phyloP scores from a whole-genome alignment of 2,888 invertebrate species.

The Synanthedon vespiformis region DNA sequence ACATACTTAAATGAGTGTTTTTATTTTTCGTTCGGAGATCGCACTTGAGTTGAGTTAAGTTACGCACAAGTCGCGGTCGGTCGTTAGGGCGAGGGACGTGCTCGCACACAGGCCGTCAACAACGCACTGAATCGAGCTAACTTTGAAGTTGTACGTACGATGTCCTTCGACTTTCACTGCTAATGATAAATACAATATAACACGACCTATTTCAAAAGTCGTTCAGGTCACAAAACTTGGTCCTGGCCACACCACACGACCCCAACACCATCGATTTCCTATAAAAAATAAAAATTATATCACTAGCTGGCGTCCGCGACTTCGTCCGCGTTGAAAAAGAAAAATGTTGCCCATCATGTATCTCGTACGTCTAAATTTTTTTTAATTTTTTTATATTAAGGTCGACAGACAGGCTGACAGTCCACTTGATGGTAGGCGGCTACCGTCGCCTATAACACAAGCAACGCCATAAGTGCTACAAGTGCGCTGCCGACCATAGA shows the following conservation, averaged over 20 bases:
- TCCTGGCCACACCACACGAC: slow-evolving; percentile 4
- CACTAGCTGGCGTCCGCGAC: no score
- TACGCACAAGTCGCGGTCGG: slow-evolving; percentile 4
- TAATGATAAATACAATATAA: slow-evolving; percentile 31
- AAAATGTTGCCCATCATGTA: no score
- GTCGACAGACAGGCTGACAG: no score
- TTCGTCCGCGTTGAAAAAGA: no score
- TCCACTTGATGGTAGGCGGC: no score
- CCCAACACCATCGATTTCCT: neutral
- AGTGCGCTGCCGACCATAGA: no score
- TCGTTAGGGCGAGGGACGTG: slow-evolving; percentile 14
- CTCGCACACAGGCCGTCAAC: slow-evolving; percentile 18
- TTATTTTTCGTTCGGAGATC: slow-evolving; percentile 1
- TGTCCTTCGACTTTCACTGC: slow-evolving; percentile 64
- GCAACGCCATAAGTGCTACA: no score
- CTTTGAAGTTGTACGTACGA: slow-evolving; percentile 2
- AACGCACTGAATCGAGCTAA: slow-evolving; percentile 27
- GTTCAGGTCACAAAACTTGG: slow-evolving; percentile 8
- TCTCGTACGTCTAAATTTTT: no score
- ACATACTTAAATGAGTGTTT: slow-evolving; percentile 53
- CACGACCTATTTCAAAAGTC: slow-evolving; percentile 8
- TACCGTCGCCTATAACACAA: no score
- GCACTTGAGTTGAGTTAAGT: neutral
- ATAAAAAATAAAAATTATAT: no score
- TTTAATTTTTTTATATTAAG: no score